Conservation (phyloP, 2,113 vertebrate genomes). For the Macquaria ambigua region DNA sequence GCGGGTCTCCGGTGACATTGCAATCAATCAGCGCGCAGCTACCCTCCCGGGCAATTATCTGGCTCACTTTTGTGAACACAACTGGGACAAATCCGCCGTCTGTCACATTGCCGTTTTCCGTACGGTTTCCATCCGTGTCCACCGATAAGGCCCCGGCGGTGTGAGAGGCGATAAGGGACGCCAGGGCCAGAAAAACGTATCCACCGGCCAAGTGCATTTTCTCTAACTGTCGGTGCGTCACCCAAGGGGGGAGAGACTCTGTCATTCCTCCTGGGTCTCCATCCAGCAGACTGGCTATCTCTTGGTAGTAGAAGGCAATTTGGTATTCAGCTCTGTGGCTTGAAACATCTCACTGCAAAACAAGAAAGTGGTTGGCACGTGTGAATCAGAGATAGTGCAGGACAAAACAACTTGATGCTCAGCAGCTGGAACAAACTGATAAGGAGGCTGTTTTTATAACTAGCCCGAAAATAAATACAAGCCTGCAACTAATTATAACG, state of each 20-base stretch:
- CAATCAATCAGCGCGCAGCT: constrained; percentile 94
- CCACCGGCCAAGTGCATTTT: constrained; percentile 77
- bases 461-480: neutral
- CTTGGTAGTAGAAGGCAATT: constrained; percentile 38
- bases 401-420: neutral
- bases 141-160: constrained; percentile 77
- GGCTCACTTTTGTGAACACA: constrained; percentile 85
- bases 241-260: constrained; percentile 31
- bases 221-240: constrained; percentile 47
- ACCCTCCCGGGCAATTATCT: constrained; percentile 95
- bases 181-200: constrained; percentile 59
- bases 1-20: constrained; percentile 91
- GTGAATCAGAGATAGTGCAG: constrained; percentile 2
- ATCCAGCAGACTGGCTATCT: constrained; percentile 77
- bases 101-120: constrained; percentile 77
- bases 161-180: constrained; percentile 49
- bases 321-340: constrained; percentile 42
- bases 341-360: constrained; percentile 71
- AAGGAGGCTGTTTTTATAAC: neutral
- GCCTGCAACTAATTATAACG: neutral
- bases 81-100: constrained; percentile 84
- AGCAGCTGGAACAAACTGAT: constrained; percentile 17
- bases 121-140: constrained; percentile 78
- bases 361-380: constrained; percentile 2
- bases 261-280: constrained; percentile 74